Evolutionary conservation across 2,888 invertebrate species (phyloP), one percentile per base, ranked within the genome.

Genomic region (Yponomeuta malinellus): DNA sequence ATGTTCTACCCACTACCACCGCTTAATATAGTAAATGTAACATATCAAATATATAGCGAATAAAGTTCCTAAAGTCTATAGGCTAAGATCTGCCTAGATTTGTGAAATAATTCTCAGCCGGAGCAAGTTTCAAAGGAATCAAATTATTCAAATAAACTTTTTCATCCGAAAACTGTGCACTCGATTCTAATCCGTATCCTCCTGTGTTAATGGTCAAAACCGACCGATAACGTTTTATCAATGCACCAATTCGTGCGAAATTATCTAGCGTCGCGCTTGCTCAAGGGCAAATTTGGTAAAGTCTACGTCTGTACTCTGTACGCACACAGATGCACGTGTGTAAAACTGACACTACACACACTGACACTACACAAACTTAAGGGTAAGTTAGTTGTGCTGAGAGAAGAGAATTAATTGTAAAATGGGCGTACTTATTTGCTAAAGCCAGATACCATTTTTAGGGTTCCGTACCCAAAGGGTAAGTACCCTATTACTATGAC

Each of bases 281-380:
- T 89, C 90, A 91, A 90, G 91, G 91, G 89, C 88, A 90, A 88
- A 87, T 84, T 87, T 87, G 90, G 89, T 88, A 90, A 88, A 87
- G 84, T 87, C 87, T 87, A 83, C 82, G 86, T 81, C 83, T 85
- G 85, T 81, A 77, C 87, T 81, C 83, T 85, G 85, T 81, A 77
- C 87, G 81, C 85, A 86, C 84, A 83, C 83, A 78, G 78, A 79
- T 74, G 72, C 76, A 76, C 78, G 83, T 83, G 73, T 82, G 80
- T 83, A 79, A 72, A 72, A 71, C 69, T 15, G 23, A 15, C 33
- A 8, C 37, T 69, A 48, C 10, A 37, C 43, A 67, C 43, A 52
- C 65, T 10, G 31, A 67, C 31, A 52, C 65, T 10, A 31, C 2
- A 37, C 23, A 5, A 31, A 29, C 68, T 68, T 52, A 68, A 68